These are phyloP conservation scores for Globicephala melas DNA, from an alignment of 2,113 vertebrate genomes.

Conservation along the genomic window DNA sequence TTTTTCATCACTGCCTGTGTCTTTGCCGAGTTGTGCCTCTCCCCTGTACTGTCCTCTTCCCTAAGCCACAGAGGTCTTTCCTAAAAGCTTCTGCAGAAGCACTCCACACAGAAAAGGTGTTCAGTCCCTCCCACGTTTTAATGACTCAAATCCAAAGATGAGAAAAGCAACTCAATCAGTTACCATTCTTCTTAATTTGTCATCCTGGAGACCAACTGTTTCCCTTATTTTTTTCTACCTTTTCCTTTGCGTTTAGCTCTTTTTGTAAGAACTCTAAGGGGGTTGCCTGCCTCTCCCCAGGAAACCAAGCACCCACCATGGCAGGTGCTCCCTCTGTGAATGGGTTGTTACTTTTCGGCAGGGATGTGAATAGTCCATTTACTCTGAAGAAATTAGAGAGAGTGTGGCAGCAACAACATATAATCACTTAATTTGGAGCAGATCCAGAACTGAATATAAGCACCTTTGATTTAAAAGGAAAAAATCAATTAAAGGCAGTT, in stretches of 20 bases:
- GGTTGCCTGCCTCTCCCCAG: not conserved
- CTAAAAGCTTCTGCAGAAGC: fast-evolving
- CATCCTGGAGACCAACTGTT: not conserved
- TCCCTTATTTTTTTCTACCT: not conserved
- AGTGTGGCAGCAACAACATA: not conserved
- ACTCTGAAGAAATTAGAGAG: not conserved
- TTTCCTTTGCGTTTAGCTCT: not conserved
- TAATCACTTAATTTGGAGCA: constrained; percentile 44
- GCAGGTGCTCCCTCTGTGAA: not conserved
- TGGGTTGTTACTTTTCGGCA: not conserved
- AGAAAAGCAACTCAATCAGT: not conserved
- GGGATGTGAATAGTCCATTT: not conserved
- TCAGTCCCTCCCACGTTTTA: not conserved
- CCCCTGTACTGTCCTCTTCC: fast-evolving
- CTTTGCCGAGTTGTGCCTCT: not conserved
- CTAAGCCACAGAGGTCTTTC: fast-evolving
- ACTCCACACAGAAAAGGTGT: fast-evolving
- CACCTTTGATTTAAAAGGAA: constrained; percentile 44
- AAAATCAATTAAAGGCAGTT: constrained; percentile 46
- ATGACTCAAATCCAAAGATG: not conserved
- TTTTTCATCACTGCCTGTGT: not conserved
- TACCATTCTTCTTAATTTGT: not conserved
- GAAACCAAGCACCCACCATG: not conserved
- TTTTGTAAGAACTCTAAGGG: not conserved
- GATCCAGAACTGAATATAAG: constrained; percentile 6